Base-by-base conservation (phyloP, 2,888 invertebrate species). In the Chymomyza caudatula region DNA sequence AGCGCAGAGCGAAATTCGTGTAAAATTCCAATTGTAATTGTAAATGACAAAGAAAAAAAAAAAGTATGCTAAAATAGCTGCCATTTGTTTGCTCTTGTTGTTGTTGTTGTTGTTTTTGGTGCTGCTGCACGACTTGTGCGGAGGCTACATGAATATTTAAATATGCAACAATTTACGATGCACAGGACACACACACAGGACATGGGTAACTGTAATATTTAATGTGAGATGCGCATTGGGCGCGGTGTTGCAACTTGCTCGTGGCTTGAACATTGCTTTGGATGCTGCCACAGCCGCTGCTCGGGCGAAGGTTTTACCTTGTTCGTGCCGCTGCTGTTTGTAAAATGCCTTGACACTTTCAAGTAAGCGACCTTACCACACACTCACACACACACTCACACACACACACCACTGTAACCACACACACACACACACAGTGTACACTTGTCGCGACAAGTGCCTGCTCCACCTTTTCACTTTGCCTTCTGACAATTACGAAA, bases 311-410 rank as follows among this genome's bases (percentile, higher is more conserved):
- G 71, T 69, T 76, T 74, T 71, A 81, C 85, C 85, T 86, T 85
- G 84, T 68, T 80, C 78, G 75, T 77, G 66, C 22, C 44, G 65
- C 62, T 62, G 74, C 72, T 74, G 82, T 78, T n/a, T 82, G 72
- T 81, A 74, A 83, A 83, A 83, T 83, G 73, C 82, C 82, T 83
- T 83, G 86, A 83, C 82, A 83, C 82, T 86, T 82, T 74, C 78
- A 78, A 71, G 80, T 67, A 61, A 63, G 73, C 79, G 79, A 79
- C 79, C 79, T 85, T 80, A 83, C 86, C 86, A 74, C 78, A 76
- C 76, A 68, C 22, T 23, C 60, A 42, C 49, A 60, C 43, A 47
- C 20, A 47, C n/a, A 51, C 51, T 19, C 59, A 51, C 70, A 60
- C 37, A 52, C 37, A 49, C 57, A 60, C 17, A 23, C 55, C 22